Evolutionary conservation across 2,113 vertebrate species (phyloP).

Genomic region (Podiceps cristatus): DNA sequence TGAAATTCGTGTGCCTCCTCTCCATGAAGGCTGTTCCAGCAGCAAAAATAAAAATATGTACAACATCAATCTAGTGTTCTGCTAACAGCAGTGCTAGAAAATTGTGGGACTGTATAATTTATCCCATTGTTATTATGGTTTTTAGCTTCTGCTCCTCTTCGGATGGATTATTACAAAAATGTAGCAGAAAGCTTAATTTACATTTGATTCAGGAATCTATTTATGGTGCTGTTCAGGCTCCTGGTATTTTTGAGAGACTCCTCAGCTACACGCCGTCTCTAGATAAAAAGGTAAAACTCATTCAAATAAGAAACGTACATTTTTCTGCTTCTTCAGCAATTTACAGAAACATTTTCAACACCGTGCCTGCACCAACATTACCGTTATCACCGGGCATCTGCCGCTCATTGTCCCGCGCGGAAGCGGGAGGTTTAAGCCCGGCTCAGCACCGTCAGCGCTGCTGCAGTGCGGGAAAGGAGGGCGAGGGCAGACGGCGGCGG

Average conservation of each 20-base stretch:
- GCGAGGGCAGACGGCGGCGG: background rate
- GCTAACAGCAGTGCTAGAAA: conserved; percentile 2
- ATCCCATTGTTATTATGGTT: conserved; percentile 11
- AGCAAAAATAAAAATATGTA: conserved; percentile 50
- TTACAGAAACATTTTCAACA: background rate
- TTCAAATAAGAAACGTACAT: conserved; percentile 22
- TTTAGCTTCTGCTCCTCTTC: conserved; percentile 26
- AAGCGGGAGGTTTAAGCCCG: background rate
- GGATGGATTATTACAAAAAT: conserved; percentile 20
- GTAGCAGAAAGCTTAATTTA: conserved; percentile 41
- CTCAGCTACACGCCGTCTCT: background rate
- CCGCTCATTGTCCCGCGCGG: background rate
- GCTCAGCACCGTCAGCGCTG: background rate
- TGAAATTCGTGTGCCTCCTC: background rate
- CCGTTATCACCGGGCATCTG: background rate
- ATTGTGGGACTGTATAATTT: conserved; percentile 13
- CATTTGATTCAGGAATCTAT: conserved; percentile 31
- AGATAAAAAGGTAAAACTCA: conserved; percentile 54
- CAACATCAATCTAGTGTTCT: background rate
- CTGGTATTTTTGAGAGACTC: background rate
- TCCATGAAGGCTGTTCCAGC: conserved; percentile 16
- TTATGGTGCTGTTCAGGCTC: conserved; percentile 27
- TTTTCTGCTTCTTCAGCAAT: conserved; percentile 70
- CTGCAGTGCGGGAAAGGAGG: background rate
- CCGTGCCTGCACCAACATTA: background rate